Evolutionary conservation across 2,888 invertebrate species (phyloP).

Genomic region (Drosophila setosimentum): DNA sequence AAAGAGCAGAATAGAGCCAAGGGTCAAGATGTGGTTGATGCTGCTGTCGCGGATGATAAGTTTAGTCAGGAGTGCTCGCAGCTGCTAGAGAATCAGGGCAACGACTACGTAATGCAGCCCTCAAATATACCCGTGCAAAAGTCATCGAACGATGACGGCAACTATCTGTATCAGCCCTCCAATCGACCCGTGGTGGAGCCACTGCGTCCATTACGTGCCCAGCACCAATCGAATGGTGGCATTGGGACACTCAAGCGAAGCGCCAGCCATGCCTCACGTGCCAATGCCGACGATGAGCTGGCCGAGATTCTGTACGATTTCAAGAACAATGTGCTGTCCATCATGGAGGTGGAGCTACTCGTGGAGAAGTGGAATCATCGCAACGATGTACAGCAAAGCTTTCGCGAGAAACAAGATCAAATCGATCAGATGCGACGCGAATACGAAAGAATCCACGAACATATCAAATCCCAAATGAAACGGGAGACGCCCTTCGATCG

Average conservation of each 20-base stretch:
- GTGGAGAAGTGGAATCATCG: constrained; percentile 95
- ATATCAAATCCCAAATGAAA: constrained; percentile 91
- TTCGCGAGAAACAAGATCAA: constrained; percentile 94
- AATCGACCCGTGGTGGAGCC: constrained; percentile 83
- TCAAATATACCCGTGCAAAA: constrained; percentile 88
- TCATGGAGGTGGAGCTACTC: constrained; percentile 93
- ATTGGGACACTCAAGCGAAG: constrained; percentile 84
- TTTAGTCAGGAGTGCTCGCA: constrained; percentile 85
- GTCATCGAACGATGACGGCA: constrained; percentile 83
- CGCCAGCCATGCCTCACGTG: constrained; percentile 83
- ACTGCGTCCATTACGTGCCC: constrained; percentile 65
- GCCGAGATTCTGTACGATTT: constrained; percentile 95
- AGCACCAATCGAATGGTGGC: constrained; percentile 44
- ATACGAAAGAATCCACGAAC: constrained; percentile 93
- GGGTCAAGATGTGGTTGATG: constrained; percentile 75
- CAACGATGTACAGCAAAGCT: constrained; percentile 94
- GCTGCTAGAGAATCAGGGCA: constrained; percentile 82
- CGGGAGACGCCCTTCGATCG: constrained; percentile 93
- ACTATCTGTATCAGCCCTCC: constrained; percentile 84
- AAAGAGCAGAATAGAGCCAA: constrained; percentile 82
- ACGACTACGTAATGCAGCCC: constrained; percentile 88
- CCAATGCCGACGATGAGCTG: constrained; percentile 89
- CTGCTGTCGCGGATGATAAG: constrained; percentile 74
- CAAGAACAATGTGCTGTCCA: constrained; percentile 94
- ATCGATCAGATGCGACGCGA: constrained; percentile 92